A percentile compares a stretch with the other conserved stretches of the same genome.
Conservation (phyloP, 1,140 invertebrate species). For the Heterodera schachtii region DNA sequence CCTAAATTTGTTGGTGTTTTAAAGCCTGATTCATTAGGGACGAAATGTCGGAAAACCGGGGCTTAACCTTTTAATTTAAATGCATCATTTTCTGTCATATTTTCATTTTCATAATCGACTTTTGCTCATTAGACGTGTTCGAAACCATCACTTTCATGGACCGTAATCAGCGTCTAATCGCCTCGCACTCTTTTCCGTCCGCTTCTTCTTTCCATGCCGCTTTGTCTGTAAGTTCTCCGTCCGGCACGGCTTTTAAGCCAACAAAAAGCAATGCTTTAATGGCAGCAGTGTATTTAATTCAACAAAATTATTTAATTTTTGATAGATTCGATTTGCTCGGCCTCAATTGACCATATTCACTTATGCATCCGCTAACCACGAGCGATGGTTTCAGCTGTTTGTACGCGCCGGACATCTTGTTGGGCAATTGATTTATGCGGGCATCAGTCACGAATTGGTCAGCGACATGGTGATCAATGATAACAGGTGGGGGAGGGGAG, state of each 20-base stretch:
- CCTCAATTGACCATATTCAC: constrained; percentile 62
- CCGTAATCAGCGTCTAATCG: constrained; percentile 58
- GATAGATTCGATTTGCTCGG: constrained; percentile 56
- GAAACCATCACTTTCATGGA: constrained; percentile 63
- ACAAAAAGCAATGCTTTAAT: too few species aligned
- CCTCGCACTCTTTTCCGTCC: constrained; percentile 37
- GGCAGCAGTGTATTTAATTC: too few species aligned
- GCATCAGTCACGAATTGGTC: constrained; percentile 52
- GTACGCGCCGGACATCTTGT: constrained; percentile 57
- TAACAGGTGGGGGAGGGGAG: too few species aligned
- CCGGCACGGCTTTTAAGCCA: too few species aligned
- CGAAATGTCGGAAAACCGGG: too few species aligned
- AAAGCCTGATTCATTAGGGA: too few species aligned
- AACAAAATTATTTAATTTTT: neutral
- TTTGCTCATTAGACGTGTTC: constrained; percentile 55
- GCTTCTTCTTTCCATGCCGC: constrained; percentile 43
- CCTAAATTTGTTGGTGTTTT: neutral
- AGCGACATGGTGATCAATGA: constrained; percentile 46
- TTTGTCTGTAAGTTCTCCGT: constrained; percentile 58
- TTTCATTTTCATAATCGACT: too few species aligned
- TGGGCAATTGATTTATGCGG: constrained; percentile 55
- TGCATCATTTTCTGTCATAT: too few species aligned
- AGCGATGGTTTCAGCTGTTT: constrained; percentile 64
- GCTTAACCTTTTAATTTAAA: too few species aligned
- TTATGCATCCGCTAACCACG: constrained; percentile 58